These are phyloP conservation scores for Lycaena phlaeas DNA, from an alignment of 2,888 invertebrate genomes.

Conservation along the genomic window DNA sequence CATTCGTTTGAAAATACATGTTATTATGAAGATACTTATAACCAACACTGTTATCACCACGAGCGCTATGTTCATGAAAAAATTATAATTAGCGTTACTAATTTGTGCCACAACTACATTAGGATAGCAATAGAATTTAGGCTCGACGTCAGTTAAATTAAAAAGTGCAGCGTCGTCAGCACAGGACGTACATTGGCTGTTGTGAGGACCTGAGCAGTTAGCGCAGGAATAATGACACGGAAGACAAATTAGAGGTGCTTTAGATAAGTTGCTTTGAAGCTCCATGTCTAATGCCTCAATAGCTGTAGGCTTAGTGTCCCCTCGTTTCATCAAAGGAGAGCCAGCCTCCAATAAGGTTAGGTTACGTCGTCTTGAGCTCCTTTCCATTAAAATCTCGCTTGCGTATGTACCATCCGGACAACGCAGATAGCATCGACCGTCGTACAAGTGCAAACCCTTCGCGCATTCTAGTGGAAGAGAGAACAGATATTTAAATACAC, in stretches of 20 bases:
- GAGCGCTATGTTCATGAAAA: conserved; percentile 51
- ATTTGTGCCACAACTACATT: conserved; percentile 53
- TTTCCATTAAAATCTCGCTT: conserved; percentile 47
- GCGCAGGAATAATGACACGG: conserved; percentile 84
- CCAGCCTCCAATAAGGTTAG: conserved; percentile 42
- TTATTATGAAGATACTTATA: conserved; percentile 35
- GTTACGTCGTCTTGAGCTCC: conserved; percentile 55
- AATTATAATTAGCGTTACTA: conserved; percentile 47
- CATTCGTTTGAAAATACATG: conserved; percentile 36
- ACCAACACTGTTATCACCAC: conserved; percentile 39
- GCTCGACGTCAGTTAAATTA: conserved; percentile 47
- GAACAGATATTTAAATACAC: conserved; percentile 46
- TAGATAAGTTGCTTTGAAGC: conserved; percentile 28
- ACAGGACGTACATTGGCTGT: conserved; percentile 79
- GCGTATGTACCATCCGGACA: conserved; percentile 73
- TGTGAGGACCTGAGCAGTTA: conserved; percentile 78
- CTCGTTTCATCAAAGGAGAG: conserved; percentile 38
- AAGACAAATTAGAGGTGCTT: conserved; percentile 65
- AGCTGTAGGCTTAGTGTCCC: conserved; percentile 30
- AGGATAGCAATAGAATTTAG: conserved; percentile 66
- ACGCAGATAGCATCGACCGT: conserved; percentile 71
- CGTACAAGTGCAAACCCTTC: conserved; percentile 73
- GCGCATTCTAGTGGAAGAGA: conserved; percentile 78
- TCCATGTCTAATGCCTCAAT: conserved; percentile 53
- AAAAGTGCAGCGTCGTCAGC: conserved; percentile 75